Evolutionary conservation across 2,797 vertebrate species (phyloP), one percentile per base, ranked within the genome.

Genomic region (Poecilia velifera): DNA sequence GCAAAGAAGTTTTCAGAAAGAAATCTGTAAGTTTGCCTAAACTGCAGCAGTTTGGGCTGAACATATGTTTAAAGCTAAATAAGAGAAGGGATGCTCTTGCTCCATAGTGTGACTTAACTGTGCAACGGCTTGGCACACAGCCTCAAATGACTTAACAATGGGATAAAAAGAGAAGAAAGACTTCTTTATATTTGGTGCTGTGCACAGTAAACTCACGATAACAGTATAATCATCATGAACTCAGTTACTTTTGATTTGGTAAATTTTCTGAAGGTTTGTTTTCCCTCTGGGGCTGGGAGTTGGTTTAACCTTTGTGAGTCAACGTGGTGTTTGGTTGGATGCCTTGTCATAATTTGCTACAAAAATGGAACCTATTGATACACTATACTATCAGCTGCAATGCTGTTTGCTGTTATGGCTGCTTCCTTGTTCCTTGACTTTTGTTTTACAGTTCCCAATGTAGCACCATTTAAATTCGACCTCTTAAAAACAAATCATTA

Each of bases 281-380:
- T 70, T 20, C 20, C 18, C 72, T 78, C 64, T 22, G 72, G 53
- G 71, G 64, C 53, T 62, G 74, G 71, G 79, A 49, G 57, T 36
- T 64, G 79, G 22, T 71, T 20, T 14, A 31, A 76, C 78, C 81
- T 73, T 59, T 43, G 41, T 68, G 76, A 91, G 92, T 93, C 91
- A 92, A 87, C 78, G 87, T 41, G 66, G 91, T 93, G 90, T 93
- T 93, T 94, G 91, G 92, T 94, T 93, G 87, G 90, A 92, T 92
- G 93, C 90, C 89, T 91, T 81, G 88, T 93, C 90, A 91, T 90
- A 89, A 87, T 89, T 78, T 80, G 31, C 81, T 77, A 84, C 82
- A 79, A 88, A 89, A 89, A 83, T 74, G 62, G 79, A 87, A 78
- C 74, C 68, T 59, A 80, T 71, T 78, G 74, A 78, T 57, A 41